These are phyloP conservation scores for Drosophila nannoptera DNA, from an alignment of 1,140 invertebrate genomes.

Conservation along the genomic window DNA sequence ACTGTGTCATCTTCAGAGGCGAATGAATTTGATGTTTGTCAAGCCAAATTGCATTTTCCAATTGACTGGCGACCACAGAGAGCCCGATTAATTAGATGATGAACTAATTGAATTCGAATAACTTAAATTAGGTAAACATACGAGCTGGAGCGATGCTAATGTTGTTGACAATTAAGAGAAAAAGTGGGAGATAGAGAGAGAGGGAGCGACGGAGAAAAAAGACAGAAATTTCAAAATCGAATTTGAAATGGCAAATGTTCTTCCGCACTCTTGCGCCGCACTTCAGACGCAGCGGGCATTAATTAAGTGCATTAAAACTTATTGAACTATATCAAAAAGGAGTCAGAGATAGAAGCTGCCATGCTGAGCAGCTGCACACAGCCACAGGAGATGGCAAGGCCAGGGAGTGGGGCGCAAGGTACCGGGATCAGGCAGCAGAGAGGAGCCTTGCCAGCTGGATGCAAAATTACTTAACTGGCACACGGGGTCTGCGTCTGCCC, in stretches of 20 bases:
- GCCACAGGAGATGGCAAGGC: background rate
- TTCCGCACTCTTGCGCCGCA: background rate
- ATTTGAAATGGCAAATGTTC: conserved; percentile 62
- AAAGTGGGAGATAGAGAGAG: conserved; percentile 25
- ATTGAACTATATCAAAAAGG: conserved; percentile 66
- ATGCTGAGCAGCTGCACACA: background rate
- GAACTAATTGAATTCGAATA: conserved; percentile 77
- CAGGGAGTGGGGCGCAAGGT: background rate
- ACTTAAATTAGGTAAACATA: conserved; percentile 75
- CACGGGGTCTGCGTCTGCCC: conserved; percentile 43
- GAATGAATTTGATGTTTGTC: conserved; percentile 52
- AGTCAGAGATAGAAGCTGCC: conserved; percentile 7
- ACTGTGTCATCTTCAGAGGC: conserved; percentile 17
- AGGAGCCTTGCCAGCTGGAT: conserved; percentile 45
- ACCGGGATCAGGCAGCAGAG: conserved; percentile 6
- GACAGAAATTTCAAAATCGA: conserved; percentile 61
- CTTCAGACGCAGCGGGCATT: conserved; percentile 58
- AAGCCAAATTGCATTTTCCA: conserved; percentile 71
- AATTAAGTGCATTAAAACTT: conserved; percentile 78
- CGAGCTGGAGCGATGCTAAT: conserved; percentile 19
- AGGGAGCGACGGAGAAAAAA: conserved; percentile 10
- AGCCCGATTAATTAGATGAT: conserved; percentile 68
- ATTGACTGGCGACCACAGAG: conserved; percentile 52
- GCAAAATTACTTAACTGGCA: conserved; percentile 69
- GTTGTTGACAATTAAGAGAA: conserved; percentile 30